Evolutionary conservation across 2,113 vertebrate species (phyloP), one percentile per base, ranked within the genome.

Genomic region (Quiscalus mexicanus): DNA sequence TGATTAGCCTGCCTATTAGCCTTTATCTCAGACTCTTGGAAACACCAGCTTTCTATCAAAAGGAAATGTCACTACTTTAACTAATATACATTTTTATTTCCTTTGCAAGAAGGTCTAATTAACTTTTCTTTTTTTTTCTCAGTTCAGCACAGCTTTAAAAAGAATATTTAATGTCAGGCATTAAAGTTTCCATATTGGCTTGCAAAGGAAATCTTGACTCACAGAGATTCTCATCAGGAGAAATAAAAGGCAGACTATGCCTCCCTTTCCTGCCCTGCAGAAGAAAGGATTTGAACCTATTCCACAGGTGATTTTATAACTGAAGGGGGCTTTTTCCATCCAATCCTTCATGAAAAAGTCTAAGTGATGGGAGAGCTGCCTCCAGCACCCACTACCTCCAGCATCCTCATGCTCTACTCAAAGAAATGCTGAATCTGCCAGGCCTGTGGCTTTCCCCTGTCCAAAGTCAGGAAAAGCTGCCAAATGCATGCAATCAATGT

Each of bases 121-220:
- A 75, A 74, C 62, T 93, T 42, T 11, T 37, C 37, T 44, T 59
- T 60, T 79, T 67, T 67, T 67, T 70, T 64, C 45, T 12, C 64
- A 91, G 62, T 86, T 84, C 41, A 88, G 73, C 69, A 44, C 31
- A 79, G 84, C 69, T 89, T 91, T 93, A 76, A 88, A 96, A 95
- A 89, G 71, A 91, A 91, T 96, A 90, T 91, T 96, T 96, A 96
- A 95, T 96, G 93, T 87, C 93, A 96, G 76, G 59, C 69, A 90
- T 56, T 86, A 71, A 88, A 96, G 78, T 91, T 95, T 92, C 79
- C 84, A 63, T 62, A 89, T 39, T 80, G 64, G 67, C 62, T 94
- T 78, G 58, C 68, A 90, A 60, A 90, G 63, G 59, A 90, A 84
- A 79, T 70, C 89, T 93, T 45, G 16, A 83, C 79, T 95, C 63